phyloP scores from a whole-genome alignment of 2,113 vertebrate genomes.

The Climacteris rufus region DNA sequence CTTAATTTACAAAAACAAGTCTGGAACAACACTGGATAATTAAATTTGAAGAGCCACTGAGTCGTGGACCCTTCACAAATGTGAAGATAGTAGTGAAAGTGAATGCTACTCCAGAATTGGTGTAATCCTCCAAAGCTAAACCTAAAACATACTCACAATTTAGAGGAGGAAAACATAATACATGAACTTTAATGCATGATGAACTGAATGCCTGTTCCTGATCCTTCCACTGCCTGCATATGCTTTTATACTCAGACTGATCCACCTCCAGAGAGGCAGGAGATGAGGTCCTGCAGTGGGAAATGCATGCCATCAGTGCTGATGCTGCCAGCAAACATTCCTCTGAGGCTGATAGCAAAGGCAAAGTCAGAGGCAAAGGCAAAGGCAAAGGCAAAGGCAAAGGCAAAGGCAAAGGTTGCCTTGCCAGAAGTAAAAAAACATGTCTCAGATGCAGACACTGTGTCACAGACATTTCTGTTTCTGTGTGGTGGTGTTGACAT shows the following conservation, averaged over 20 bases:
- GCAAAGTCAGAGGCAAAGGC: background rate
- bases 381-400: background rate
- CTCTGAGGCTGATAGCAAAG: background rate
- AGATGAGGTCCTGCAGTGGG: background rate
- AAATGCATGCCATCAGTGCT: fast-evolving
- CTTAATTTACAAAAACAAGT: background rate
- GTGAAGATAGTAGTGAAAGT: background rate
- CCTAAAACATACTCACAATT: background rate
- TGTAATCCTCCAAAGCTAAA: background rate
- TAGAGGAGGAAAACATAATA: background rate
- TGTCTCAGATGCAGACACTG: background rate
- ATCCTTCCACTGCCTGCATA: background rate
- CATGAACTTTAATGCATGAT: background rate
- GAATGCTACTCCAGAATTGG: background rate
- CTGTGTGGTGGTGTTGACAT: background rate
- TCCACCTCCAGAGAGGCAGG: background rate
- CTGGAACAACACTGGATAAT: background rate
- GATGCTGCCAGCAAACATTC: background rate
- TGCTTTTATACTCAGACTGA: background rate
- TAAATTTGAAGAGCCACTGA: background rate
- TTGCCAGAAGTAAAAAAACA: background rate
- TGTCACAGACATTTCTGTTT: background rate
- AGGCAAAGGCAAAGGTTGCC: background rate
- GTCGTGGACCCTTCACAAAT: background rate
- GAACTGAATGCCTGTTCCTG: background rate